phyloP scores from a whole-genome alignment of 2,113 vertebrate species.

The Deroptyus accipitrinus region DNA sequence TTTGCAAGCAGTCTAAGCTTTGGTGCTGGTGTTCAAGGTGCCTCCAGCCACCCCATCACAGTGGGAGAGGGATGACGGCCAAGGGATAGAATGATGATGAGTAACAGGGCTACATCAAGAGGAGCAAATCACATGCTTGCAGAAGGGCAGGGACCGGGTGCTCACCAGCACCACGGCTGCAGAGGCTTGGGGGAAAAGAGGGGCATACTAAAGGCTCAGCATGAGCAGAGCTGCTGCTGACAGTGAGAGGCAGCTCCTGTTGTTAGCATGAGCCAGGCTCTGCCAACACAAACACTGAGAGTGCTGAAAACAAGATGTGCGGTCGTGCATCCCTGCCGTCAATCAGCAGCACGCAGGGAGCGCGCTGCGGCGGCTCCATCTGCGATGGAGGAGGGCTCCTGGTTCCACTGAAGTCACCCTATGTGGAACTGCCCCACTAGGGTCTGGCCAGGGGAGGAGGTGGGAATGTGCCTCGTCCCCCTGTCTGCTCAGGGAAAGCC shows the following conservation, averaged over 20 bases:
- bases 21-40: not conserved
- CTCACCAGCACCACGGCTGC: fast-evolving
- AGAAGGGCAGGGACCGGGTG: not conserved
- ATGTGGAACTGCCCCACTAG: not conserved
- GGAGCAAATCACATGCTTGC: not conserved
- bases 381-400: not conserved
- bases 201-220: not conserved
- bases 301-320: slow-evolving; percentile 18
- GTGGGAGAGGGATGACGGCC: fast-evolving
- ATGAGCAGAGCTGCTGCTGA: not conserved
- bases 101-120: not conserved
- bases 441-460: not conserved
- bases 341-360: not conserved
- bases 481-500: not conserved
- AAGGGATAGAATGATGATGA: fast-evolving
- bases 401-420: not conserved
- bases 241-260: slow-evolving; percentile 49
- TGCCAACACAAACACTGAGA: slow-evolving; percentile 50
- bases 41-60: not conserved
- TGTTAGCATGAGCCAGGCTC: slow-evolving; percentile 15
- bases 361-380: not conserved
- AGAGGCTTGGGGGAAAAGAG: not conserved
- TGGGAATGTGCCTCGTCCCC: not conserved
- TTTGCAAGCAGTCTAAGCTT: not conserved
- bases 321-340: not conserved